phyloP scores from a whole-genome alignment of 2,888 invertebrate genomes.

The Amiota minor region DNA sequence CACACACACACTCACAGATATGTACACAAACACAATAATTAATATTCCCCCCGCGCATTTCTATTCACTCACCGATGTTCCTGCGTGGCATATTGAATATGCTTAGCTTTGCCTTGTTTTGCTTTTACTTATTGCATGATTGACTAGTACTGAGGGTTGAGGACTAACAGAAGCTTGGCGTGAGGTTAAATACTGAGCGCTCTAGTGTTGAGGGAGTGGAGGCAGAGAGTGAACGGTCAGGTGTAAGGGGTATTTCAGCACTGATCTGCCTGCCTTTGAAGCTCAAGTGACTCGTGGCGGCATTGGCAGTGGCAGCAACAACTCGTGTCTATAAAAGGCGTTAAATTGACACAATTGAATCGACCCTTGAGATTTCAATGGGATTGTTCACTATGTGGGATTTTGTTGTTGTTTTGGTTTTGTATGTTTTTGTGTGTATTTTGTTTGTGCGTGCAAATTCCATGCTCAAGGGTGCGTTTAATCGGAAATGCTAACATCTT shows the following conservation, averaged over 20 bases:
- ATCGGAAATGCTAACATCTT: slow-evolving; percentile 64
- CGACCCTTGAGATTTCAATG: slow-evolving; percentile 61
- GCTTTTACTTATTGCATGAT: slow-evolving; percentile 24
- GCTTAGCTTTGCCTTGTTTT: slow-evolving; percentile 32
- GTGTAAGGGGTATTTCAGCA: no score
- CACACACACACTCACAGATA: not conserved
- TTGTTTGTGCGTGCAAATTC: slow-evolving; percentile 44
- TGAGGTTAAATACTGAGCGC: no score
- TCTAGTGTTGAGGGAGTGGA: no score
- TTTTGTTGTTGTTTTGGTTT: slow-evolving; percentile 19
- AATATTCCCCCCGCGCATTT: slow-evolving; percentile 23
- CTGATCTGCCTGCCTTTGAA: no score
- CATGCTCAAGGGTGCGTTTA: slow-evolving; percentile 56
- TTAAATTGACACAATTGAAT: slow-evolving; percentile 67
- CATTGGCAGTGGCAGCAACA: slow-evolving; percentile 3
- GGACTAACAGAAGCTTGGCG: no score
- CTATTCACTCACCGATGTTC: not conserved
- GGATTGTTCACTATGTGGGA: slow-evolving; percentile 33
- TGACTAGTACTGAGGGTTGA: slow-evolving; percentile 8
- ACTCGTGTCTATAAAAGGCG: slow-evolving; percentile 55
- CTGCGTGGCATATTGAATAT: slow-evolving; percentile 36
- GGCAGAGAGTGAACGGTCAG: no score
- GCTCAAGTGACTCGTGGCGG: slow-evolving; percentile 37
- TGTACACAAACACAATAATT: slow-evolving; percentile 22
- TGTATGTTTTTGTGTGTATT: slow-evolving; percentile 26